A percentile compares a stretch with the other conserved stretches of the same genome.
Conservation (phyloP, 2,797 vertebrate species). For the Rachycentron canadum region DNA sequence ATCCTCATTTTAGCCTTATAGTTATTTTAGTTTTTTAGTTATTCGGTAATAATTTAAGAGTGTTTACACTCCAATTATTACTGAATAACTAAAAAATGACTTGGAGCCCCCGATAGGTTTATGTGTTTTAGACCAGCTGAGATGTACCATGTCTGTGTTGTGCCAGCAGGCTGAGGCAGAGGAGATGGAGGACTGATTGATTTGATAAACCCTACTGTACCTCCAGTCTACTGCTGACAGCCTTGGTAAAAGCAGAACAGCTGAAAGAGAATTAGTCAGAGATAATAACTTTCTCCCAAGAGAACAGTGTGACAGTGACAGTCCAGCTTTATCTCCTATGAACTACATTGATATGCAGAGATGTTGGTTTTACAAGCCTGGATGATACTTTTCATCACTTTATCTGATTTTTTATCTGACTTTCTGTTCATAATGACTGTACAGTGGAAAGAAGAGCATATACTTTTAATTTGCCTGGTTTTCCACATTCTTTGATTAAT, state of each 20-base stretch:
- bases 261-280: not conserved
- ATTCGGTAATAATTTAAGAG: no score
- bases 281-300: not conserved
- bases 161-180: not conserved
- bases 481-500: no score
- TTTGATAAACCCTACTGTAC: not conserved
- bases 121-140: no score
- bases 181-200: not conserved
- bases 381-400: not conserved
- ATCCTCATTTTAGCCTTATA: not conserved
- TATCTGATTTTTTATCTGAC: no score
- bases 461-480: no score
- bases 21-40: not conserved
- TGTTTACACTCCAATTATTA: no score
- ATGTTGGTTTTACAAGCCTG: not conserved
- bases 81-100: no score
- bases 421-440: not conserved
- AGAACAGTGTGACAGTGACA: not conserved
- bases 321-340: not conserved
- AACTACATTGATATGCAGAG: not conserved
- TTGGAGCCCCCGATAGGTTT: no score
- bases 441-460: no score
- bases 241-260: not conserved
- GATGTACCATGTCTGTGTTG: not conserved
- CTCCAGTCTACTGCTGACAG: not conserved